Base-by-base conservation (phyloP, 2,113 vertebrate species). In the Phoenicopterus ruber region DNA sequence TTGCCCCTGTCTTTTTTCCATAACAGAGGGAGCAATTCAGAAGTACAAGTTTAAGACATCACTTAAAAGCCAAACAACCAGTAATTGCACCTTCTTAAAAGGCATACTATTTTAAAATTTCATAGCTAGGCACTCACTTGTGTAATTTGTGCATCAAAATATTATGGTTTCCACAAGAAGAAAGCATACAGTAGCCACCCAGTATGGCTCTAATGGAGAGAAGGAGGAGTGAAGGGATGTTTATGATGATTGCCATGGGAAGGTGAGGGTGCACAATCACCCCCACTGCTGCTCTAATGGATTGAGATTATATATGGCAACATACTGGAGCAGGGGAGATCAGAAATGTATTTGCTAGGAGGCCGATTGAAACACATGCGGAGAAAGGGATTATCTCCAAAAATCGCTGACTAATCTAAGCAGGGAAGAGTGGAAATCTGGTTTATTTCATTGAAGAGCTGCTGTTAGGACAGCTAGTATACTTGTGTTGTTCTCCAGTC, bases 41-140 rank as follows among this genome's bases (percentile, higher is more conserved):
- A 94, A 70, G 9, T 36, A 55, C 7, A 31, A 67, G 49, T 57
- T 76, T 72, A 87, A 96, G 79, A 15, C 15, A 82, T 65, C 34
- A 42, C 63, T 94, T 95, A 24, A 58, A 76, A 85, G 26, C 17
- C 34, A 73, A 91, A 66, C 36, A 67, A 42, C 25, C 24, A n/a
- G 44, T 90, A 76, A 83, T 54, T 95, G 42, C 17, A 76, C 54
- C 38, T 86, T 96, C 78, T 87, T 89, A 94, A 86, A 94, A 91
- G 15, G 42, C 6, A 20, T 55, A 32, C 6, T 88, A 55, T 76
- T 96, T 65, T 84, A 84, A 94, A 95, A 86, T 28, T 54, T 94
- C 61, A 44, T 28, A 88, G n/a, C 71, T 63, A 86, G 70, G 32
- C 24, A 82, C 54, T 90, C 52, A 47, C 13, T 88, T 58, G 11